Percentiles rank a stretch among this genome's conserved stretches.
Conservation (phyloP, 2,888 invertebrate genomes). For the Drosophila lacicola region DNA sequence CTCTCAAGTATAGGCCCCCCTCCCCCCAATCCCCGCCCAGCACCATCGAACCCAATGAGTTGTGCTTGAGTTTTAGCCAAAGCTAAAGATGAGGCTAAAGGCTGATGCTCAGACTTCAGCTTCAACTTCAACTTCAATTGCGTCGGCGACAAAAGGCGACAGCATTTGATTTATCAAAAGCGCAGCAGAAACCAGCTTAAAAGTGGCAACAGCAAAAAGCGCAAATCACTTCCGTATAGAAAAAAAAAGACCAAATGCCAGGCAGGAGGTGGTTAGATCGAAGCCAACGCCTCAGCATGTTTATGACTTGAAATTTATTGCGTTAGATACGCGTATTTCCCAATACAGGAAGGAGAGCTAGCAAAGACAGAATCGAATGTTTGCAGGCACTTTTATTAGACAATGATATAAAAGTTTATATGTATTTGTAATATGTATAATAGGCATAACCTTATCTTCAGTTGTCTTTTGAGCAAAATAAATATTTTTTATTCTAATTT, state of each 20-base stretch:
- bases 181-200: slow-evolving; percentile 50
- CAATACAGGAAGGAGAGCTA: slow-evolving; percentile 2
- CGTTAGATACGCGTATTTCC: slow-evolving; percentile 21
- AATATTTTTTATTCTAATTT: too few species aligned
- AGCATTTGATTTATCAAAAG: slow-evolving; percentile 69
- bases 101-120: slow-evolving; percentile 27
- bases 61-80: slow-evolving; percentile 62
- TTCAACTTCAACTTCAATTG: slow-evolving; percentile 33
- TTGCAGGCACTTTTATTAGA: too few species aligned
- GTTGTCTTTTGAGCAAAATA: too few species aligned
- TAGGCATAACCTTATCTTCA: too few species aligned
- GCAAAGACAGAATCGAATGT: background rate
- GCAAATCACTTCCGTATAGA: slow-evolving; percentile 63
- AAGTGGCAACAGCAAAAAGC: slow-evolving; percentile 57
- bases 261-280: slow-evolving; percentile 1
- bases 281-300: slow-evolving; percentile 33
- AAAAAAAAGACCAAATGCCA: background rate
- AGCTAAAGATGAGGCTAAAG: slow-evolving; percentile 34
- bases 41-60: slow-evolving; percentile 45
- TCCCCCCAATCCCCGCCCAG: background rate
- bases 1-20: slow-evolving; percentile 46
- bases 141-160: slow-evolving; percentile 58
- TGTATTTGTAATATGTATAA: too few species aligned
- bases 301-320: slow-evolving; percentile 59
- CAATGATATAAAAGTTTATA: too few species aligned